A percentile compares a stretch with the other conserved stretches of the same genome.
Conservation (phyloP, 2,113 vertebrate genomes). For the Melospiza melodia region DNA sequence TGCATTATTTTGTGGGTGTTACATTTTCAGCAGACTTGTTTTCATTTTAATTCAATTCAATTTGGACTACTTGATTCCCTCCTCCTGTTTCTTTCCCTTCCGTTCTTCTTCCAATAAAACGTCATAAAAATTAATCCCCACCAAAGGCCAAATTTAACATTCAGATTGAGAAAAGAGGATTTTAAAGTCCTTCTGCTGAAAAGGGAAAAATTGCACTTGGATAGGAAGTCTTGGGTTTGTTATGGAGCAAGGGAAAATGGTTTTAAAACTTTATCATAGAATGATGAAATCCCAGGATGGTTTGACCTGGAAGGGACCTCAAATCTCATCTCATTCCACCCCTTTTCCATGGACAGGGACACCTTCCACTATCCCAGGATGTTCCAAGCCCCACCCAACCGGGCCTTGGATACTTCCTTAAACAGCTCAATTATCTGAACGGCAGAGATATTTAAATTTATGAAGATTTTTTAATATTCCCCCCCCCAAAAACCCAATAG, state of each 20-base stretch:
- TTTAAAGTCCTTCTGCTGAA: background rate
- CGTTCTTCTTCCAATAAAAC: background rate
- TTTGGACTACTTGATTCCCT: background rate
- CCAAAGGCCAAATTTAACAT: background rate
- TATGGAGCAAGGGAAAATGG: background rate
- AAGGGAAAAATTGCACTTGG: background rate
- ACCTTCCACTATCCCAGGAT: background rate
- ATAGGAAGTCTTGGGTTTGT: background rate
- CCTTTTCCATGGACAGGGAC: background rate
- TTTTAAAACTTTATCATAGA: background rate
- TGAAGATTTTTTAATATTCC: background rate
- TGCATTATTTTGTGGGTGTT: background rate
- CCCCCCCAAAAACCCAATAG: fast-evolving
- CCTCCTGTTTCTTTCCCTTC: constrained; percentile 31
- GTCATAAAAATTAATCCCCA: constrained; percentile 17
- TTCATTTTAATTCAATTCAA: background rate
- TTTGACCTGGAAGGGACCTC: background rate
- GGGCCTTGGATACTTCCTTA: background rate
- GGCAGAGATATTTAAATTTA: background rate
- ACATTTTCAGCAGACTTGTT: background rate
- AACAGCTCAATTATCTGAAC: background rate
- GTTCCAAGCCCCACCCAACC: background rate
- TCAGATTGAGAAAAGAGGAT: constrained; percentile 3
- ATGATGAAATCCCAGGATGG: background rate
- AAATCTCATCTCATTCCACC: background rate